Base-by-base conservation (phyloP, 2,797 vertebrate genomes). In the Austrolebias charrua region DNA sequence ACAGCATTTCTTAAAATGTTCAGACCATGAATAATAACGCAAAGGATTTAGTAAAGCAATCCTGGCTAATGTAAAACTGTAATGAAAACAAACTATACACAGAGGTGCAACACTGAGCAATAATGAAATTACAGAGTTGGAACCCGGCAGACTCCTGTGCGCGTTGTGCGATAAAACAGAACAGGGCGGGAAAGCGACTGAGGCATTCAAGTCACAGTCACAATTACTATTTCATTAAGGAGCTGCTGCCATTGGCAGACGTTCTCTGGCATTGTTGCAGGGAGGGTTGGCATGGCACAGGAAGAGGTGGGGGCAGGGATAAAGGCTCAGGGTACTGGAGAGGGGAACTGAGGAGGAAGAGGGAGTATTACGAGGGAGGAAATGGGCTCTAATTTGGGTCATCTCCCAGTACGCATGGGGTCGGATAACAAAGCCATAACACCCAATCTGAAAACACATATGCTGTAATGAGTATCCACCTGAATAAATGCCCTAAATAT, bases 401-500 rank as follows among this genome's bases (percentile, higher is more conserved):
- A 93, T 78, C 72, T 81, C 86, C 80, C 72, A 85, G 85, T 88
- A 88, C 85, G 81, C 78, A 82, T 66, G 71, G 80, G 89, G 86
- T 75, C 47, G 64, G 73, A 75, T 80, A 85, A 90, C 86, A 88
- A 75, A 87, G 82, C 82, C 66, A 67, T 63, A 59, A 71, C 83
- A 84, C 82, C 78, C 88, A 86, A 90, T 90, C 82, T 83, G 76
- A 86, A 91, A 88, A 85, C 83, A 87, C 89, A 92, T 89, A 91
- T 90, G 91, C 86, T 77, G 76, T 78, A 69, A 83, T 86, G 83
- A 73, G 78, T 79, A 85, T 80, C 82, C 80, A 82, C 86, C 84
- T 76, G 61, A 91, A 90, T 91, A 93, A 93, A 90, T 92, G 86
- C 69, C 86, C 89, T 91, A 93, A 92, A 92, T 93, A 90, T 92